Evolutionary conservation across 2,113 vertebrate genomes (phyloP).

Genomic region (Phoxinus phoxinus): DNA sequence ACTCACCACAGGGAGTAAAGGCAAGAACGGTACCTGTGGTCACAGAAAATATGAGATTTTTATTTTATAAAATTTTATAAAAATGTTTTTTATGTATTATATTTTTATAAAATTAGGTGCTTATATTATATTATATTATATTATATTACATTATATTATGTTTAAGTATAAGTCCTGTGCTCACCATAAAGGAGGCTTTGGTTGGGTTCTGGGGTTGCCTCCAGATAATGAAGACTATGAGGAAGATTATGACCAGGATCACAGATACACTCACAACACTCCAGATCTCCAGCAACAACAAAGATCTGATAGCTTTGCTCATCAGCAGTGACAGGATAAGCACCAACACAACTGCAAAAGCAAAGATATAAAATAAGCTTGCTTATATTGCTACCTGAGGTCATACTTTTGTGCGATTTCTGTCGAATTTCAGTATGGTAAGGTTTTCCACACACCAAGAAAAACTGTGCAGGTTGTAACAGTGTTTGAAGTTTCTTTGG

Average conservation of each 20-base stretch:
- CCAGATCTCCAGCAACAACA: conserved; percentile 68
- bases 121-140: background rate
- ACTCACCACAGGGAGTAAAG: conserved; percentile 80
- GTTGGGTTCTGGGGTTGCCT: conserved; percentile 80
- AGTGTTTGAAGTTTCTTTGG: conserved; percentile 63
- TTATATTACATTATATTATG: background rate
- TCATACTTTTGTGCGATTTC: background rate
- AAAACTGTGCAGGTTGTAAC: conserved; percentile 71
- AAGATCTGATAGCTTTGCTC: conserved; percentile 65
- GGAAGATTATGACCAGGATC: conserved; percentile 66
- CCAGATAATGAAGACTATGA: conserved; percentile 75
- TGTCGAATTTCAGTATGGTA: background rate
- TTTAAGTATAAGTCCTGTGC: background rate
- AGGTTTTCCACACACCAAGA: conserved; percentile 58
- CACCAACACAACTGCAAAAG: conserved; percentile 70
- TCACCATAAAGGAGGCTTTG: conserved; percentile 84
- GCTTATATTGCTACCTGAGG: background rate
- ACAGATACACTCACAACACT: conserved; percentile 70
- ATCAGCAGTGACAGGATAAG: conserved; percentile 69
- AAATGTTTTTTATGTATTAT: background rate
- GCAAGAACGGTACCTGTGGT: conserved; percentile 82
- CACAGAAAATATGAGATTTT: background rate
- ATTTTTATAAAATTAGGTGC: background rate
- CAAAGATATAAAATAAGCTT: background rate
- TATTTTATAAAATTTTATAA: background rate